phyloP scores from a whole-genome alignment of 2,797 vertebrate genomes.

The Rhadinocentrus ornatus region DNA sequence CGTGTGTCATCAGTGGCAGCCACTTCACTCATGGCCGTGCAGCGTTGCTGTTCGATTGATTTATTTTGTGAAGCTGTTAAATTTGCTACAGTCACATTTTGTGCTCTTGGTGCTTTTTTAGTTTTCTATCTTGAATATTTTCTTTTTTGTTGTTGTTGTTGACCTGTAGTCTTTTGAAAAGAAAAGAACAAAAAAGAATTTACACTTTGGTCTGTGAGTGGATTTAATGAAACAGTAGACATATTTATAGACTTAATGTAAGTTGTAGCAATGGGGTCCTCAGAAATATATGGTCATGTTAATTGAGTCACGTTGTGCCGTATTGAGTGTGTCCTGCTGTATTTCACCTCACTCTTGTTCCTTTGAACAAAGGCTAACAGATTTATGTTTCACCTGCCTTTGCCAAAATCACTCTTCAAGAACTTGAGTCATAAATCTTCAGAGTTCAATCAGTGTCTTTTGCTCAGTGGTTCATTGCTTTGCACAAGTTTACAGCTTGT shows the following conservation, averaged over 20 bases:
- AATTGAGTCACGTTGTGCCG: constrained; percentile 32
- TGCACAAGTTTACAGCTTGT: not conserved
- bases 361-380: constrained; percentile 22
- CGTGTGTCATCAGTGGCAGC: constrained; percentile 12
- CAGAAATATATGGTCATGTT: constrained; percentile 40
- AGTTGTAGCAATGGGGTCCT: constrained; percentile 20
- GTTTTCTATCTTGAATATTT: constrained; percentile 5
- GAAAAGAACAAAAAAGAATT: not conserved
- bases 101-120: constrained; percentile 5
- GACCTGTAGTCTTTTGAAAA: constrained; percentile 1
- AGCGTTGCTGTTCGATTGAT: constrained; percentile 12
- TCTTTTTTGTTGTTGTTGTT: not conserved
- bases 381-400: constrained; percentile 37
- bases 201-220: constrained; percentile 21
- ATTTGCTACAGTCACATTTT: not conserved
- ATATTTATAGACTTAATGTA: constrained; percentile 49
- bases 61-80: constrained; percentile 15
- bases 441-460: not conserved
- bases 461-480: not conserved
- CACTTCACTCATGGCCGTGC: constrained; percentile 1
- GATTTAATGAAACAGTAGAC: constrained; percentile 62
- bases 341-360: constrained; percentile 34
- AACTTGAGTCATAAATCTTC: constrained; percentile 7
- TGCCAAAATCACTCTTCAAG: constrained; percentile 23
- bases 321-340: constrained; percentile 15